Evolutionary conservation across 2,888 invertebrate genomes (phyloP).

Genomic region (Volucella zonaria): DNA sequence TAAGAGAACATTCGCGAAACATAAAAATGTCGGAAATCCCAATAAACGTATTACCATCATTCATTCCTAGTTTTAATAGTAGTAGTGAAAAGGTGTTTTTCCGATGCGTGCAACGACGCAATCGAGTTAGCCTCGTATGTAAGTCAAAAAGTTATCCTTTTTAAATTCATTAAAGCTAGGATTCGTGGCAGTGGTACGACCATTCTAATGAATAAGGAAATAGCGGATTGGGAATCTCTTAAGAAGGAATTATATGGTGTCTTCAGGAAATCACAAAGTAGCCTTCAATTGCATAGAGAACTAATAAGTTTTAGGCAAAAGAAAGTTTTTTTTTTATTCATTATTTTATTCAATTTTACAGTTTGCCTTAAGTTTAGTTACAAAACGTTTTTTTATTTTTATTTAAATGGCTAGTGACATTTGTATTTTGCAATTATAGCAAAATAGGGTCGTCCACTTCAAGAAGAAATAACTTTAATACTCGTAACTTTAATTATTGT

Average conservation of each 20-base stretch:
- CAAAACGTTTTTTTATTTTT: no score
- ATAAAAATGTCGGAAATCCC: no score
- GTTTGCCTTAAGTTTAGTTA: no score
- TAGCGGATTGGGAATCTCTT: neutral
- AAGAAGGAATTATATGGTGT: constrained; percentile 4
- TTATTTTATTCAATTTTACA: no score
- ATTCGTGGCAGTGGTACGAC: neutral
- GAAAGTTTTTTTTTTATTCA: no score
- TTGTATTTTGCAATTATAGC: no score
- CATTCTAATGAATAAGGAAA: constrained; percentile 14
- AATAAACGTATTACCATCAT: no score
- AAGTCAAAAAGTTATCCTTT: neutral
- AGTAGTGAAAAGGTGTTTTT: neutral
- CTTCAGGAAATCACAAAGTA: constrained; percentile 14
- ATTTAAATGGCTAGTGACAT: no score
- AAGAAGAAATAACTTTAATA: no score
- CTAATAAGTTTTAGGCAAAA: constrained; percentile 23
- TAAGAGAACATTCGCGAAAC: no score
- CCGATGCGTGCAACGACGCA: constrained; percentile 20
- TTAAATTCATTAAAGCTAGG: constrained; percentile 1
- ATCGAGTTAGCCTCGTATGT: constrained; percentile 20
- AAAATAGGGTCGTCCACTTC: no score
- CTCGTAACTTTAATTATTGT: no score
- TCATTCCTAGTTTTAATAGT: neutral
- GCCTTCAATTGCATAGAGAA: constrained; percentile 15